Evolutionary conservation across 2,797 vertebrate species (phyloP), one percentile per base, ranked within the genome.

Genomic region (Aphelocoma californica): DNA sequence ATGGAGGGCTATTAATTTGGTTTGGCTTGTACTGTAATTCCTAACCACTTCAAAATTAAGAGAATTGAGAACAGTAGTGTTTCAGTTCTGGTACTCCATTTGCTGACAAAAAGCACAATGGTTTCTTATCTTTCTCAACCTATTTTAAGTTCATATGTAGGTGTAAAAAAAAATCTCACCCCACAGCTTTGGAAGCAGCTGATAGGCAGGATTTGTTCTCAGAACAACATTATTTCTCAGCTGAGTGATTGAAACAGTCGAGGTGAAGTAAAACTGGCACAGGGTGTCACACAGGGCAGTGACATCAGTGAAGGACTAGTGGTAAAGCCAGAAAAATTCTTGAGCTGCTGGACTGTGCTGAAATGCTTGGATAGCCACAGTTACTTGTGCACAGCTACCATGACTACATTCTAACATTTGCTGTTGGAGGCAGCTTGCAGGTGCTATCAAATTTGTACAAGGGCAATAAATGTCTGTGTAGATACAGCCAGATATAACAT

Each of bases 111-210:
- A 93, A 94, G 72, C 53, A 86, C 64, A 79, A 90, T 91, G 73
- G 56, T 72, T 96, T 93, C 93, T 86, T 95, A 96, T 97, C 97
- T 95, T 94, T 85, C 92, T 96, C 86, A 70, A 74, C 65, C 61
- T 91, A 92, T 96, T 97, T 96, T 89, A 96, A 94, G 85, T 81
- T 94, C 64, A 23, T 91, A 80, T 95, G 87, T 96, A 95, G 94
- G 92, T 97, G 91, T 95, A 57, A 89, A 96, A 86, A 36, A 95
- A 94, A 92, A 61, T 18, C 79, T 96, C 73, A 32, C 81, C 61
- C 56, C 85, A 60, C 79, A 96, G 71, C 79, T 95, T 94, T 93
- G 92, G 87, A 79, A 87, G 87, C 84, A 96, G 48, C 86, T 47
- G 57, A 56, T 87, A 85, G 38, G 61, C 81, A 84, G 72, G 65